phyloP scores from a whole-genome alignment of 2,797 vertebrate genomes.

The Podarcis lilfordi region DNA sequence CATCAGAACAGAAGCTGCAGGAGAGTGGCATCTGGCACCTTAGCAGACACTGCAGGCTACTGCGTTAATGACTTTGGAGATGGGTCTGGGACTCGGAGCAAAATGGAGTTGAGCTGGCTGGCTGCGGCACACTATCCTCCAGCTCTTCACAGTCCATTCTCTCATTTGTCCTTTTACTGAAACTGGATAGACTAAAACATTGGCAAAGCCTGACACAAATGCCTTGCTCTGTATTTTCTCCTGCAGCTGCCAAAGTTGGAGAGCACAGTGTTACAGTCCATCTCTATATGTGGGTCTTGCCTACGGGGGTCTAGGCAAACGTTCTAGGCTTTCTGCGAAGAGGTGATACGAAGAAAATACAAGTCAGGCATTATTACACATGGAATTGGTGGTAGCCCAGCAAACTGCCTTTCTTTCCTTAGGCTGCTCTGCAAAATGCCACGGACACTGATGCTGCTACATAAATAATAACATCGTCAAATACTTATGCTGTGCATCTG shows the following conservation, averaged over 20 bases:
- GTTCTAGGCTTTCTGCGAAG: slow-evolving; percentile 52
- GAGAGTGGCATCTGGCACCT: slow-evolving; percentile 78
- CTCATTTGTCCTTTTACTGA: slow-evolving; percentile 65
- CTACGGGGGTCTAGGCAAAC: slow-evolving; percentile 45
- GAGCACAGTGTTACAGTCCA: slow-evolving; percentile 31
- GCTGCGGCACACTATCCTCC: slow-evolving; percentile 65
- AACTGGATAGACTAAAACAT: slow-evolving; percentile 64
- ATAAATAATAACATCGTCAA: slow-evolving; percentile 9
- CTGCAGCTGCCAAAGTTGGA: slow-evolving; percentile 34
- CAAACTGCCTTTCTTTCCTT: not conserved
- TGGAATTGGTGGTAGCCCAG: no score
- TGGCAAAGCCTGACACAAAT: slow-evolving; percentile 57
- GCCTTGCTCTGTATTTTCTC: slow-evolving; percentile 61
- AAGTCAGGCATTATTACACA: not conserved
- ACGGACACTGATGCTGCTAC: not conserved
- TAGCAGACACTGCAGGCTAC: slow-evolving; percentile 73
- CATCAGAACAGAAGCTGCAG: slow-evolving; percentile 70
- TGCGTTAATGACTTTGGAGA: slow-evolving; percentile 75
- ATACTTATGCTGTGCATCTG: slow-evolving; percentile 60
- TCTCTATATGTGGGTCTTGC: slow-evolving; percentile 19
- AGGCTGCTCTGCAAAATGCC: not conserved
- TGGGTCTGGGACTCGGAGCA: slow-evolving; percentile 51
- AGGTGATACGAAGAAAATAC: slow-evolving; percentile 53
- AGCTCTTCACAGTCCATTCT: slow-evolving; percentile 58
- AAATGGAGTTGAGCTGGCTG: slow-evolving; percentile 71